These are phyloP conservation scores for Sebastes itinus DNA, from an alignment of 2,797 vertebrate species.

Conservation along the genomic window DNA sequence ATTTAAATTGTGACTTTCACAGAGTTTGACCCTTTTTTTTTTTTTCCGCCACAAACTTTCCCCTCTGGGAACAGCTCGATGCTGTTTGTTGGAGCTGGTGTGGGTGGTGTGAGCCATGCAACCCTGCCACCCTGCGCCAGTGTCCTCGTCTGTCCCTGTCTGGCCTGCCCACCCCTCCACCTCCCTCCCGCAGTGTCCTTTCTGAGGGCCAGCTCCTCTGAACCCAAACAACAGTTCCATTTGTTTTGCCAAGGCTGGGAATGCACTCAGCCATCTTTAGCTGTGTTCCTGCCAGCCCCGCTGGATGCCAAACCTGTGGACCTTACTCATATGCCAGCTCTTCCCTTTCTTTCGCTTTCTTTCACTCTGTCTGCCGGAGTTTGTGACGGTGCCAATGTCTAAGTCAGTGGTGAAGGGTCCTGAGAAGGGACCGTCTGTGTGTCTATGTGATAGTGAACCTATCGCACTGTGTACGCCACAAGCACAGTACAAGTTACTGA, in stretches of 20 bases:
- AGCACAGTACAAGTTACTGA: background rate
- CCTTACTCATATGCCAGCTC: slow-evolving; percentile 61
- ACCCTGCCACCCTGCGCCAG: slow-evolving; percentile 61
- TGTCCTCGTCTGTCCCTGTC: slow-evolving; percentile 76
- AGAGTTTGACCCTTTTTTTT: slow-evolving; percentile 9
- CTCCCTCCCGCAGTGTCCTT: slow-evolving; percentile 67
- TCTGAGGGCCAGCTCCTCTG: slow-evolving; percentile 75
- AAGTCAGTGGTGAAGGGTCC: slow-evolving; percentile 48
- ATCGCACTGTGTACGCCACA: background rate
- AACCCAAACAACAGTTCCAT: slow-evolving; percentile 80
- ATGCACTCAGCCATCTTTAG: slow-evolving; percentile 75
- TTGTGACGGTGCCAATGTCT: slow-evolving; percentile 47
- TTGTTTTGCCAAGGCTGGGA: slow-evolving; percentile 78
- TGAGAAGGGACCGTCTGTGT: slow-evolving; percentile 38
- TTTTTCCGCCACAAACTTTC: slow-evolving; percentile 13
- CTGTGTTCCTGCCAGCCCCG: slow-evolving; percentile 61
- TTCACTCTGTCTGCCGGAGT: slow-evolving; percentile 51
- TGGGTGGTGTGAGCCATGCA: slow-evolving; percentile 63
- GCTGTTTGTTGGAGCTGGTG: slow-evolving; percentile 55
- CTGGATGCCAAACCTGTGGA: slow-evolving; percentile 72
- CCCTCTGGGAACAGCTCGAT: slow-evolving; percentile 48
- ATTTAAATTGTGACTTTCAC: slow-evolving; percentile 30
- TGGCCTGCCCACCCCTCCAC: slow-evolving; percentile 54
- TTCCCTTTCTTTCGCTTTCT: slow-evolving; percentile 56
- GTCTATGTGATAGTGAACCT: slow-evolving; percentile 26